Conservation (phyloP, 35 echinoderm and acorn worm species). For the Apostichopus parvimensis region DNA sequence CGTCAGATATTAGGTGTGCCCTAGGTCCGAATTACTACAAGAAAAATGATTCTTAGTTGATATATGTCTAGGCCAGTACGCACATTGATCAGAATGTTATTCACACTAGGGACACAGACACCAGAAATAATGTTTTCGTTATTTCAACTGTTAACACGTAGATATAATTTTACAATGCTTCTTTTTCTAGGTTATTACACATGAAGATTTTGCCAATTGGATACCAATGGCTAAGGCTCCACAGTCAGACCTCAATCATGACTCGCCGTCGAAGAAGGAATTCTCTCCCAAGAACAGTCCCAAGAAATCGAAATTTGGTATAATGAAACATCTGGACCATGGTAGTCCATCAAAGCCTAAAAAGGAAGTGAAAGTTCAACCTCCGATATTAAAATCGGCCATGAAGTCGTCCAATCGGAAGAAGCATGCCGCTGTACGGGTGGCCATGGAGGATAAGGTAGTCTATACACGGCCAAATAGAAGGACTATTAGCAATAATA, state of each 20-base stretch:
- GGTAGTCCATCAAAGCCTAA: slow-evolving; percentile 36
- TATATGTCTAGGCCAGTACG: no score
- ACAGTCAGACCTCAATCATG: background rate
- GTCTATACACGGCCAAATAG: slow-evolving; percentile 29
- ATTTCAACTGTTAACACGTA: no score
- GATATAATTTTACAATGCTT: no score
- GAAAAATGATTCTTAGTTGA: no score
- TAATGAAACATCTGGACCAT: slow-evolving; percentile 29
- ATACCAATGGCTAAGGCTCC: slow-evolving; percentile 21
- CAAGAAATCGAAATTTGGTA: slow-evolving; percentile 17
- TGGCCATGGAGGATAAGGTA: slow-evolving; percentile 32
- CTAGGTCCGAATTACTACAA: no score
- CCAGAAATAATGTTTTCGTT: no score
- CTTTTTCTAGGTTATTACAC: background rate
- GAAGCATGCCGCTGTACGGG: slow-evolving; percentile 33
- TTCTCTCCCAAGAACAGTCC: slow-evolving; percentile 46
- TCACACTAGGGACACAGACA: no score
- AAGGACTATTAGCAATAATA: slow-evolving; percentile 37
- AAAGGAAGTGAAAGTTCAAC: slow-evolving; percentile 23
- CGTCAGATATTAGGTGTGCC: no score
- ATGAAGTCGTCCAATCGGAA: slow-evolving; percentile 39
- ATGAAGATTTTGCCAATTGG: slow-evolving; percentile 46
- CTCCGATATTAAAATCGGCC: slow-evolving; percentile 40
- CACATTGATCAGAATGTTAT: no score
- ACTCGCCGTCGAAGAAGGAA: slow-evolving; percentile 35